Base-by-base conservation (phyloP, 2,888 invertebrate species). In the Dioctria linearis region DNA sequence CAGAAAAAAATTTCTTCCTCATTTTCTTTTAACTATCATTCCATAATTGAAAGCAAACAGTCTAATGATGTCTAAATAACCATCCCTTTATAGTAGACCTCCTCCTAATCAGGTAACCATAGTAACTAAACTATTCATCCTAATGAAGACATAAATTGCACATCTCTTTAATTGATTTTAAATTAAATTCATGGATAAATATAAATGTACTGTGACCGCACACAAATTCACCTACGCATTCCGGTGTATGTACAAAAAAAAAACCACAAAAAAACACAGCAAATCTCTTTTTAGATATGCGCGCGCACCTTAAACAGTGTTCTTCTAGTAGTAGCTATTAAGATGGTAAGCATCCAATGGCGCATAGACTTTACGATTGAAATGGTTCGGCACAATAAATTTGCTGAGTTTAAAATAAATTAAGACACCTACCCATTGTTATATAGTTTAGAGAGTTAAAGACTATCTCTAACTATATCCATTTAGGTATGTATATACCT, bases 391-490 rank as follows among this genome's bases (percentile, higher is more conserved):
- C 39, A 46, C 42, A 61, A 76, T 57, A 63, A 76, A 76, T 63
- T 76, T 76, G 46, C 63, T 37, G 76, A 63, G 49, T 76, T 76
- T 76, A 76, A 25, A 76, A 76, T 76, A 76, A 76, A 76, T 76
- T 76, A 76, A 76, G 63, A 76, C 76, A 76, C 76, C 76, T 76
- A 76, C 76, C 76, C 76, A 76, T 76, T 76, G 76, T 76, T 76
- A 61, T 40, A 11, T 40, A 63, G 76, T 46, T 49, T 9, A 42
- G 25, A 25, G 2, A 25, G n/a, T 37, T 63, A 46, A 37, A 39
- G 76, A 46, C 25, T 25, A 25, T 25, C 25, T 25, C 0, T n/a
- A n/a, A n/a, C n/a, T 25, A 25, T 25, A 25, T 25, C 25, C 25
- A 25, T 25, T 25, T 25, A 25, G 25, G 25, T 25, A 25, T 25